These are phyloP conservation scores for Drosophila macrospina DNA, from an alignment of 2,888 invertebrate species.

Conservation along the genomic window DNA sequence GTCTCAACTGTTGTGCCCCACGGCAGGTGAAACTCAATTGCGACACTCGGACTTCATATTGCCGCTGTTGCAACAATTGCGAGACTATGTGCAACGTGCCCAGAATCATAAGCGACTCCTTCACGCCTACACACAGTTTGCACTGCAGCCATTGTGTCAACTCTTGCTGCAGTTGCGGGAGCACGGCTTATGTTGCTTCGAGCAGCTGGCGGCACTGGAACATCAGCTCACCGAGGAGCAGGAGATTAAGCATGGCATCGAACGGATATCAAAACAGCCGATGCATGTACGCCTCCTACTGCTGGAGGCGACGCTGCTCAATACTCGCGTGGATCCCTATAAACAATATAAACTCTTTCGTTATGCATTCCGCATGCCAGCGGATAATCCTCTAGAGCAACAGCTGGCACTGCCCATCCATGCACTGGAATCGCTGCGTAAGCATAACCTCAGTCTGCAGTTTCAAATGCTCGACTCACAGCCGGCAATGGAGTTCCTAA, in stretches of 20 bases:
- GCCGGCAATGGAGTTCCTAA: conserved; percentile 52
- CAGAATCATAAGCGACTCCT: conserved; percentile 55
- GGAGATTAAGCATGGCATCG: accelerated
- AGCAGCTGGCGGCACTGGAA: conserved; percentile 78
- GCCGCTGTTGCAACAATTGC: conserved; percentile 60
- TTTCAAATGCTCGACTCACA: conserved; percentile 8
- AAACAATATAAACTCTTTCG: conserved; percentile 39
- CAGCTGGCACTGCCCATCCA: conserved; percentile 62
- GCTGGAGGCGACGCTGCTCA: conserved; percentile 74
- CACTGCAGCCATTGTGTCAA: conserved; percentile 67
- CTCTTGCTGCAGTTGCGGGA: conserved; percentile 65
- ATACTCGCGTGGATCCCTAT: conserved; percentile 52
- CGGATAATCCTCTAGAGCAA: background rate
- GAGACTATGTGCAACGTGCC: conserved; percentile 70
- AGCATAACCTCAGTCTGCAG: conserved; percentile 77
- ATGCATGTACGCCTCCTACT: conserved; percentile 69
- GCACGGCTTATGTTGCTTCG: conserved; percentile 67
- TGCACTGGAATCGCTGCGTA: conserved; percentile 75
- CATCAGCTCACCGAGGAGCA: conserved; percentile 47
- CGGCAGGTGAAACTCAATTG: background rate
- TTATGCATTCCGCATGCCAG: conserved; percentile 20
- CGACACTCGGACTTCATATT: conserved; percentile 71
- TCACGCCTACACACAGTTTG: conserved; percentile 47
- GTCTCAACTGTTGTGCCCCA: conserved; percentile 52
- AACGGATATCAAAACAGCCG: conserved; percentile 51